phyloP scores from a whole-genome alignment of 2,113 vertebrate genomes.

The Emydura subglobosa region DNA sequence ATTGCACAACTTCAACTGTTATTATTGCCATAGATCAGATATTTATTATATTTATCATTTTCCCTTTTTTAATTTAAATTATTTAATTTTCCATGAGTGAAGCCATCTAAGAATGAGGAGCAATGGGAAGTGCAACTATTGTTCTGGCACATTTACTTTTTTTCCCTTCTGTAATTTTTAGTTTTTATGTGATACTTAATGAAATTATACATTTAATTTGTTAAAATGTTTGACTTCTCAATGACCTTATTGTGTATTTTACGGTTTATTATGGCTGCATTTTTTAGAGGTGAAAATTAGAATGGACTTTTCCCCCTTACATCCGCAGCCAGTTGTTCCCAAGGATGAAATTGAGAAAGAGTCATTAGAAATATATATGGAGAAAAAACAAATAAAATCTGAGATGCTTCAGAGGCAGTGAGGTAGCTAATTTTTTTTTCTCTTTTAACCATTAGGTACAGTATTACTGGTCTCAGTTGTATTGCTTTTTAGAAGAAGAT shows the following conservation, averaged over 20 bases:
- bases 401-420: neutral
- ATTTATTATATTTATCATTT: conserved; percentile 39
- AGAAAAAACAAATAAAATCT: neutral
- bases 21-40: conserved; percentile 48
- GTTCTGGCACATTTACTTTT: neutral
- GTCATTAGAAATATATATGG: neutral
- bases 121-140: neutral
- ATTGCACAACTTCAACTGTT: conserved; percentile 13
- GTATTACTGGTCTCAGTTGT: neutral
- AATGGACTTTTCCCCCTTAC: neutral
- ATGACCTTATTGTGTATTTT: neutral
- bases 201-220: neutral
- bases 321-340: neutral
- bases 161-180: neutral
- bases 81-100: conserved; percentile 2
- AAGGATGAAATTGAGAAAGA: neutral
- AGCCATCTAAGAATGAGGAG: neutral
- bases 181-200: neutral
- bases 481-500: neutral
- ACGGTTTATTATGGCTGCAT: neutral
- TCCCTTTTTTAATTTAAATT: conserved; percentile 2
- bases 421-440: neutral
- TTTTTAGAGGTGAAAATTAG: neutral
- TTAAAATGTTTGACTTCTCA: neutral
- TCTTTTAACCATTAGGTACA: neutral